Percentiles rank a stretch among this genome's conserved stretches.
Evolutionary conservation across 2,113 vertebrate genomes (phyloP).

Genomic region (Pyxicephalus adspersus): DNA sequence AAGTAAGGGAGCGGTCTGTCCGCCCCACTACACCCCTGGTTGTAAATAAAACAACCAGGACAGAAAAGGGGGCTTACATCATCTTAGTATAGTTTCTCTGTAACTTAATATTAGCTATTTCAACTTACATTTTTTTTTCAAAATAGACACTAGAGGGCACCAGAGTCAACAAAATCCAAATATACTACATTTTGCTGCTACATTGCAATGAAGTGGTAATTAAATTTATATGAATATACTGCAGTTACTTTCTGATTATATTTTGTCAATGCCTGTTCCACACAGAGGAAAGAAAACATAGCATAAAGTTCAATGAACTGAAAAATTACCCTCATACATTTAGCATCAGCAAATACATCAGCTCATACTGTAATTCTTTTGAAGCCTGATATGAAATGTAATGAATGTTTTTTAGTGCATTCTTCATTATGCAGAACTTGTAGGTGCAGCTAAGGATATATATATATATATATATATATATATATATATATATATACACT

Average conservation of each 20-base stretch:
- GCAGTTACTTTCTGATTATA: conserved; percentile 43
- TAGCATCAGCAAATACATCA: conserved; percentile 27
- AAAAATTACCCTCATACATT: conserved; percentile 41
- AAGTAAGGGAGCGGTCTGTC: no score
- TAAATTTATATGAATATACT: conserved; percentile 47
- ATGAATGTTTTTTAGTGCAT: not conserved
- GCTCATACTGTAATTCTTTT: conserved; percentile 8
- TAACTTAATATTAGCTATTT: no score
- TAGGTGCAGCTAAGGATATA: not conserved
- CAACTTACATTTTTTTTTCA: not conserved
- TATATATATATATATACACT: not conserved
- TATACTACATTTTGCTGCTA: not conserved
- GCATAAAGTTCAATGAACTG: conserved; percentile 50
- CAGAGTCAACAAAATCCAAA: conserved; percentile 6
- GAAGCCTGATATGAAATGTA: not conserved
- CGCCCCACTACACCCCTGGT: no score
- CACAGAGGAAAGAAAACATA: conserved; percentile 38
- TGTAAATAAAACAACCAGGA: no score
- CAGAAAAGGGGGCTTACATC: no score
- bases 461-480: not conserved
- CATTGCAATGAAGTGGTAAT: conserved; percentile 42
- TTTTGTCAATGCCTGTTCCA: conserved; percentile 31
- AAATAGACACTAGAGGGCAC: conserved; percentile 33
- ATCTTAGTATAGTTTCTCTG: no score
- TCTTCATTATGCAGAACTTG: not conserved